These are phyloP conservation scores for Teleogryllus oceanicus DNA, from an alignment of 2,888 invertebrate genomes.

Conservation along the genomic window DNA sequence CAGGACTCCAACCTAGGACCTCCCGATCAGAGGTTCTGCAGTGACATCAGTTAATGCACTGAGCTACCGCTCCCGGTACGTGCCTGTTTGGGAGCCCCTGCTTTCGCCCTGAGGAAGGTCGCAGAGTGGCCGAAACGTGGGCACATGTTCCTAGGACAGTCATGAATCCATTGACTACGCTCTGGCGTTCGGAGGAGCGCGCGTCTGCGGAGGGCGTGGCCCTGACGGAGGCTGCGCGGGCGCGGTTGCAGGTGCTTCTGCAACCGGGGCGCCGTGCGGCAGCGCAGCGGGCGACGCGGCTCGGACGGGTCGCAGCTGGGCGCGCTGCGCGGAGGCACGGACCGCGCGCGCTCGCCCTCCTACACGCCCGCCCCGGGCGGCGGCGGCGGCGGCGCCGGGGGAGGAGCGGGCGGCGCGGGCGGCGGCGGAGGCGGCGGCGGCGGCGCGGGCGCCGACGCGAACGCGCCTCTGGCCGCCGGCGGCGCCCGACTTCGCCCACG, in stretches of 20 bases:
- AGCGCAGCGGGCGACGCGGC: slow-evolving; percentile 37
- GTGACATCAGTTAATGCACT: too few relatives aligned
- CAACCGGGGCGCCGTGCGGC: slow-evolving; percentile 18
- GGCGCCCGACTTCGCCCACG: slow-evolving; percentile 48
- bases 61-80: too few relatives aligned
- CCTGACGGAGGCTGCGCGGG: background rate
- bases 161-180: too few relatives aligned
- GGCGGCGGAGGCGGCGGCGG: background rate
- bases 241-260: slow-evolving; percentile 29
- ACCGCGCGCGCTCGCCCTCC: slow-evolving; percentile 29
- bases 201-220: too few relatives aligned
- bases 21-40: too few relatives aligned
- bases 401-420: background rate
- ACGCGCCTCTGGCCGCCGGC: background rate
- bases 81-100: too few relatives aligned
- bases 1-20: too few relatives aligned
- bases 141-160: too few relatives aligned
- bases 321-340: slow-evolving; percentile 48
- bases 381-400: background rate
- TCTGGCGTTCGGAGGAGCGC: too few relatives aligned
- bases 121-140: too few relatives aligned
- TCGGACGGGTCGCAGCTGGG: slow-evolving; percentile 45
- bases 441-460: background rate
- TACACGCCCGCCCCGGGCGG: slow-evolving; percentile 22
- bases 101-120: too few relatives aligned